Base-by-base conservation (phyloP, 2,888 invertebrate species). In the Neoascia interrupta region DNA sequence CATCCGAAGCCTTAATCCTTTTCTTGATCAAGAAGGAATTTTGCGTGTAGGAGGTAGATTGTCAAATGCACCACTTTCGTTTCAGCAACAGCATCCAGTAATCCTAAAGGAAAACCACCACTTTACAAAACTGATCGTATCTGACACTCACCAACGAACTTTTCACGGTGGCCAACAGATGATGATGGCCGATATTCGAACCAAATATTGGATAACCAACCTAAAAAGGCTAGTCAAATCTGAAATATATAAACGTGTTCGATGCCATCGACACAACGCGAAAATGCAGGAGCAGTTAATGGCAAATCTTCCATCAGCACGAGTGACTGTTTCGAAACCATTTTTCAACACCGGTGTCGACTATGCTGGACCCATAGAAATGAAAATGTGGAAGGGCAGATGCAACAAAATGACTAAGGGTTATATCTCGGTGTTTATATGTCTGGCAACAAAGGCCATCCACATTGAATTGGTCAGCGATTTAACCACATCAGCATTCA, bases 41-140 rank as follows among this genome's bases (percentile, higher is more conserved):
- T 8, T 47, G 13, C 19, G 54, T 13, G 34, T 54, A 8, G 45
- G 66, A 36, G 54, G 54, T n/a, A n/a, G n/a, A n/a, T n/a, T n/a
- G n/a, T n/a, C n/a, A n/a, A n/a, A n/a, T n/a, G n/a, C n/a, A n/a
- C n/a, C n/a, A n/a, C n/a, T n/a, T n/a, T n/a, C n/a, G n/a, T n/a
- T n/a, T n/a, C n/a, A n/a, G n/a, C n/a, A n/a, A n/a, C n/a, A n/a
- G n/a, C n/a, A n/a, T n/a, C n/a, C n/a, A n/a, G n/a, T n/a, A n/a
- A n/a, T n/a, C n/a, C n/a, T n/a, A n/a, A n/a, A n/a, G n/a, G n/a
- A n/a, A n/a, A n/a, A n/a, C n/a, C n/a, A n/a, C n/a, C n/a, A n/a
- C n/a, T n/a, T n/a, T n/a, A n/a, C n/a, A n/a, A n/a, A n/a, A n/a
- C n/a, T n/a, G n/a, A n/a, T n/a, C n/a, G n/a, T n/a, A n/a, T n/a